Evolutionary conservation across 2,797 vertebrate genomes (phyloP).

Genomic region (Lutjanus argentimaculatus): DNA sequence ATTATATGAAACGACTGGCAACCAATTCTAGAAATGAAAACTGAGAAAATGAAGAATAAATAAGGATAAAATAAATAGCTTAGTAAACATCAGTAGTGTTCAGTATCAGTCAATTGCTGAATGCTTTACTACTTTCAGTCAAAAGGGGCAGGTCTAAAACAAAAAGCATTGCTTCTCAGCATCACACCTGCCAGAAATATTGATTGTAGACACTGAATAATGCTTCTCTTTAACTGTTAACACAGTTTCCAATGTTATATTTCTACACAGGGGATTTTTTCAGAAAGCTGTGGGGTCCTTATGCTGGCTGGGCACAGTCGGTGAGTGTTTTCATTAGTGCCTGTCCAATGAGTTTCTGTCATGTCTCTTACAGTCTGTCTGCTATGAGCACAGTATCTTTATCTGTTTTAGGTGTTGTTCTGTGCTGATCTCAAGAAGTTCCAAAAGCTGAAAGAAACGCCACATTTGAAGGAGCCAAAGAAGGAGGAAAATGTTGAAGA

Average conservation of each 20-base stretch:
- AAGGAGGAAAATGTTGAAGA: conserved; percentile 51
- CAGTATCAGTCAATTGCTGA: too few species aligned
- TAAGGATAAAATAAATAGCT: too few species aligned
- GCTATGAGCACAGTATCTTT: conserved; percentile 9
- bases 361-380: not conserved
- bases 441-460: conserved; percentile 76
- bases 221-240: not conserved
- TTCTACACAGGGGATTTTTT: conserved; percentile 89
- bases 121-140: too few species aligned
- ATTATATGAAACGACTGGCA: too few species aligned
- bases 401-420: conserved; percentile 91
- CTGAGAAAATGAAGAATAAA: too few species aligned
- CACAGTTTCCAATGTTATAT: conserved; percentile 26
- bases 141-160: too few species aligned
- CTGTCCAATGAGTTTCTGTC: not conserved
- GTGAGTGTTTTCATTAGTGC: conserved; percentile 75
- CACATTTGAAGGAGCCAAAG: conserved; percentile 59
- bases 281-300: conserved; percentile 88
- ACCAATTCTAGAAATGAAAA: too few species aligned
- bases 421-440: conserved; percentile 92
- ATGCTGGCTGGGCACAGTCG: conserved; percentile 92
- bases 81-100: too few species aligned
- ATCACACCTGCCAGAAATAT: too few species aligned
- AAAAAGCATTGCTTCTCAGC: too few species aligned
- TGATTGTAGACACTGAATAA: not conserved